Evolutionary conservation across 1,140 invertebrate genomes (phyloP), one percentile per base, ranked within the genome.

Genomic region (Cydia pomonella): DNA sequence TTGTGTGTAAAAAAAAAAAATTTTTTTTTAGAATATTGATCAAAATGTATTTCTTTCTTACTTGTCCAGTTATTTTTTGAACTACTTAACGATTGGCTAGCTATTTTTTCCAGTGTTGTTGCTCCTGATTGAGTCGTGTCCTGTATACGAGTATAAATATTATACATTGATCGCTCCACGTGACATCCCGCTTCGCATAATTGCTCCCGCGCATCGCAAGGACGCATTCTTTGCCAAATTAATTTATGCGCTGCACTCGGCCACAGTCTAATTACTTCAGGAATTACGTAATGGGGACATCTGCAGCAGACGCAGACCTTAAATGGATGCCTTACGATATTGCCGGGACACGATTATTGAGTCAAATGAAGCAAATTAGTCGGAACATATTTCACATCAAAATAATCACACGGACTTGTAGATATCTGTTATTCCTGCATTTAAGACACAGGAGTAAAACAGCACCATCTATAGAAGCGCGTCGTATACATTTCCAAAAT

Each of bases 171-270:
- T 50, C 16, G 73, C 53, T 53, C 3, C 53, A 63, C 53, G 72
- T 66, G 72, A 77, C 75, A 79, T 76, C 77, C 76, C 12, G 27
- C 7, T 71, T 64, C 73, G 71, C 53, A 16, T 73, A 76, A 73
- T 77, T 77, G 69, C 73, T 50, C 21, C 12, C 27, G 73, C 69
- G 69, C 33, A 23, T 41, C 44, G 73, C 76, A 69, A 72, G 66
- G 72, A 41, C 50, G 73, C 64, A 62, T 53, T 50, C 69, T 64
- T 47, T 27, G 44, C 27, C 64, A 79, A 76, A 77, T 79, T 79
- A 77, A 79, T 79, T 76, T 76, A 79, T 76, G 71, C 47, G 44
- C 23, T 25, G 69, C 18, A 21, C 53, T 59, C 53, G 53, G 53
- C 53, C 21, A 16, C 13, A 53, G 25, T 21, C 0, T 59, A n/a